Conservation (phyloP, 2,888 invertebrate species). For the Poecilobothrus nobilitatus region DNA sequence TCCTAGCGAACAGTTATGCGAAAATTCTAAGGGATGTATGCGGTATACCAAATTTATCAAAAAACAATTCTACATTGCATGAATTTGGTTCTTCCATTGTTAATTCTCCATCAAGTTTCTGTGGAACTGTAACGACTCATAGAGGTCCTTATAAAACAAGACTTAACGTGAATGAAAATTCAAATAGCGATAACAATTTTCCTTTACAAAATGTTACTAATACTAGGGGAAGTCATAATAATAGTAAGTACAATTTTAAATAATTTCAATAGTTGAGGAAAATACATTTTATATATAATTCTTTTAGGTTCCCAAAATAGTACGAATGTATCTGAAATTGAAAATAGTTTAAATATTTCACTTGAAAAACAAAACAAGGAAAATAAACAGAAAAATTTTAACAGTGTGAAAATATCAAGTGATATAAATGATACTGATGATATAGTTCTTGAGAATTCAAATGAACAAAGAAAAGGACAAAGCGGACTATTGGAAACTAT, state of each 20-base stretch:
- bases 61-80: too few species aligned
- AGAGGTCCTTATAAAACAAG: too few species aligned
- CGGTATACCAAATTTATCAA: background rate
- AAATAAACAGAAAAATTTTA: too few species aligned
- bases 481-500: background rate
- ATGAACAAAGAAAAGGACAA: background rate
- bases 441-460: background rate
- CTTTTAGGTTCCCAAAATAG: background rate
- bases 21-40: background rate
- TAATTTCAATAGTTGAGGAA: too few species aligned
- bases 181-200: background rate
- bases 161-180: background rate
- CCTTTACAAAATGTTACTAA: background rate
- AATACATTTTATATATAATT: too few species aligned
- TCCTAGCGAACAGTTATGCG: background rate
- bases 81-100: too few species aligned
- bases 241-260: background rate
- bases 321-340: background rate
- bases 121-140: too few species aligned
- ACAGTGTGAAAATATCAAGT: background rate
- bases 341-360: background rate
- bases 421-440: background rate
- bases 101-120: too few species aligned
- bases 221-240: background rate
- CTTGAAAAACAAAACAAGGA: too few species aligned